These are phyloP conservation scores for Anas bahamensis DNA, from an alignment of 2,797 vertebrate genomes.

Conservation along the genomic window DNA sequence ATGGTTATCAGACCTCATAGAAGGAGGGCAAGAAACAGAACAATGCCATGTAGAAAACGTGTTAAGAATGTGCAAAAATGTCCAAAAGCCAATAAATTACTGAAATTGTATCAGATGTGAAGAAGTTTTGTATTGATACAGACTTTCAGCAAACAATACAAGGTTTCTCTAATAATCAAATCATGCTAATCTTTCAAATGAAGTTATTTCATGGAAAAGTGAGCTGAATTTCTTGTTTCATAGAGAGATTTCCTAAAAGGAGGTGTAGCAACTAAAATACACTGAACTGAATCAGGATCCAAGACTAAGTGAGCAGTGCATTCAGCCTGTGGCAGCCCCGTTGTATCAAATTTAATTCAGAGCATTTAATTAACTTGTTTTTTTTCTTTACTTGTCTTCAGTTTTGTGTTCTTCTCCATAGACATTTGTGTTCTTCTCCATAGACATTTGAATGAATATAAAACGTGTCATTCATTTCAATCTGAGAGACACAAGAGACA, in stretches of 20 bases:
- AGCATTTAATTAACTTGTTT: background rate
- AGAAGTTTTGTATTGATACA: background rate
- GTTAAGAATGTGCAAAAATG: background rate
- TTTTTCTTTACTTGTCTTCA: background rate
- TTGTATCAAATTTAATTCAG: background rate
- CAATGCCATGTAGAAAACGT: background rate
- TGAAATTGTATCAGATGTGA: background rate
- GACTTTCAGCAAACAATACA: constrained; percentile 5
- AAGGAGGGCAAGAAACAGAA: background rate
- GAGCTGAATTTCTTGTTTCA: background rate
- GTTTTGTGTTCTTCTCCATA: background rate
- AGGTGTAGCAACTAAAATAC: background rate
- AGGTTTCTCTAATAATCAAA: background rate
- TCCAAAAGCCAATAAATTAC: background rate
- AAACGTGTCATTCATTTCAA: constrained; percentile 25
- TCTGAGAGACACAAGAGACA: background rate
- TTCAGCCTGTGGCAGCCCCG: background rate
- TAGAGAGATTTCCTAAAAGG: background rate
- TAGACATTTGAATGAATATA: background rate
- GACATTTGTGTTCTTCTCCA: background rate
- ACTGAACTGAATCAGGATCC: background rate
- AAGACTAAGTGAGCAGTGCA: background rate
- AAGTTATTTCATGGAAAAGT: background rate
- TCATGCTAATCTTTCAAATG: background rate
- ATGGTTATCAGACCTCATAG: background rate